Percentiles rank a stretch among this genome's conserved stretches.
Conservation (phyloP, 2,113 vertebrate genomes). For the Amphiprion ocellaris region DNA sequence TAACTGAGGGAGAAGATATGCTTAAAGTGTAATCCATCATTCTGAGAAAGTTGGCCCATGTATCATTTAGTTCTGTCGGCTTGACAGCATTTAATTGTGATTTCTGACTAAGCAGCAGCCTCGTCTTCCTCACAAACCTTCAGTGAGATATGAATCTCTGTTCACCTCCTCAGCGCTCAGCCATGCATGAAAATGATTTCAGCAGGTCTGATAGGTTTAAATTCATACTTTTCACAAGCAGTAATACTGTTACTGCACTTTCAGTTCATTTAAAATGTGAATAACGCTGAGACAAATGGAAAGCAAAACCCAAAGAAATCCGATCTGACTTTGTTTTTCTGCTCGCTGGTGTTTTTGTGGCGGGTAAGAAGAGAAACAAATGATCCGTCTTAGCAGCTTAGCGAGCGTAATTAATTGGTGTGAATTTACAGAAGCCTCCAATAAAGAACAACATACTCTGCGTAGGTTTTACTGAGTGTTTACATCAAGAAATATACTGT, state of each 20-base stretch:
- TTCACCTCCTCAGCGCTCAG: conserved; percentile 10
- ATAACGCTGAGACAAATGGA: conserved; percentile 3
- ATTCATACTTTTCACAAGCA: conserved; percentile 10
- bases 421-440: conserved; percentile 1
- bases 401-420: conserved; percentile 19
- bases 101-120: conserved; percentile 22
- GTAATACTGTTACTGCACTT: neutral
- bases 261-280: neutral
- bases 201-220: conserved; percentile 23
- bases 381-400: neutral
- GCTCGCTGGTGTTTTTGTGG: neutral
- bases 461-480: neutral
- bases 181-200: conserved; percentile 27
- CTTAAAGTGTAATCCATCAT: conserved; percentile 21
- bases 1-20: conserved; percentile 19
- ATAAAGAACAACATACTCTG: conserved; percentile 6
- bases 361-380: conserved; percentile 15
- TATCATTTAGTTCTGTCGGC: neutral
- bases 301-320: neutral
- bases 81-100: conserved; percentile 9
- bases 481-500: conserved; percentile 2
- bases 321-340: conserved; percentile 8
- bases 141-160: conserved; percentile 9
- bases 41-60: conserved; percentile 6
- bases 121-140: neutral